These are phyloP conservation scores for Leptopilina drosophilae DNA, from an alignment of 2,888 invertebrate genomes.

Conservation along the genomic window DNA sequence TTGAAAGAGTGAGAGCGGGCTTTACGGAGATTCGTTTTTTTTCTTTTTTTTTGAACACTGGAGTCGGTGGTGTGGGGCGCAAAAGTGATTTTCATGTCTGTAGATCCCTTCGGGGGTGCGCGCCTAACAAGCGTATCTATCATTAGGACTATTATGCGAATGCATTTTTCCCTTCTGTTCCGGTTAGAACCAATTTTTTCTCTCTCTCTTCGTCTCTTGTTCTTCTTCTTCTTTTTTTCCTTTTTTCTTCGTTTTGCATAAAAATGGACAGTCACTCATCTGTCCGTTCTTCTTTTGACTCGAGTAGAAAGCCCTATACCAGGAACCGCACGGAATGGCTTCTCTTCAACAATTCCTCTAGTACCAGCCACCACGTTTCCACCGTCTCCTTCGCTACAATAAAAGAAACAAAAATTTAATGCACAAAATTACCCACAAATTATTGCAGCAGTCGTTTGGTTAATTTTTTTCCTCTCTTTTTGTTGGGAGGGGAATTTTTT, in stretches of 20 bases:
- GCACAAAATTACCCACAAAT: background rate
- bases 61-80: conserved; percentile 75
- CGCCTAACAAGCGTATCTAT: conserved; percentile 56
- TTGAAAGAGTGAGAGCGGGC: conserved; percentile 51
- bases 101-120: conserved; percentile 69
- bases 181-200: conserved; percentile 5
- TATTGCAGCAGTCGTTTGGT: no score
- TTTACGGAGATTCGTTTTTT: conserved; percentile 65
- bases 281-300: conserved; percentile 52
- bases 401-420: conserved; percentile 22
- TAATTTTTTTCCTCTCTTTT: no score
- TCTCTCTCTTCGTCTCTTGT: no score
- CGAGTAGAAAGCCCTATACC: conserved; percentile 74
- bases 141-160: conserved; percentile 36
- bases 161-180: conserved; percentile 33
- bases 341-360: conserved; percentile 69
- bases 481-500: no score
- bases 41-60: conserved; percentile 69
- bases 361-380: conserved; percentile 77
- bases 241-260: background rate
- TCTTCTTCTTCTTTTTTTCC: no score
- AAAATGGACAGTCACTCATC: conserved; percentile 22
- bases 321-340: conserved; percentile 72
- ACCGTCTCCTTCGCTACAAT: conserved; percentile 81
- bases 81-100: conserved; percentile 61